phyloP scores from a whole-genome alignment of 1,140 invertebrate genomes.

The Lepidurus couesii region DNA sequence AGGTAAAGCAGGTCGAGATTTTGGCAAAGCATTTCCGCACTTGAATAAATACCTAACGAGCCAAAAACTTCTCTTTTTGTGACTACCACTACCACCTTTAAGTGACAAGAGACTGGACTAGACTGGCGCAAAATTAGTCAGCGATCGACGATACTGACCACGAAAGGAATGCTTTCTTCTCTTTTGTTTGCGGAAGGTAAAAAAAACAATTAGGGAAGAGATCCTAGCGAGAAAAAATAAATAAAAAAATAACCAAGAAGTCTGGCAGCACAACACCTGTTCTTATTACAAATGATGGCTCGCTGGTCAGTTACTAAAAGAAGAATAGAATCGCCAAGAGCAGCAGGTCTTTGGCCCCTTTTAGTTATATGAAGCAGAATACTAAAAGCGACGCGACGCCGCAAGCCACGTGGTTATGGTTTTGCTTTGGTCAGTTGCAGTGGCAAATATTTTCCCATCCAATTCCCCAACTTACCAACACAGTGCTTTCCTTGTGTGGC shows the following conservation, averaged over 20 bases:
- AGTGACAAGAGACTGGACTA: background rate
- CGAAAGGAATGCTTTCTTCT: background rate
- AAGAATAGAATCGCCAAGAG: background rate
- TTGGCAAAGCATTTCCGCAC: background rate
- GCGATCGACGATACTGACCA: background rate
- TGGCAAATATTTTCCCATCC: no score
- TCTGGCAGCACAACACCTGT: background rate
- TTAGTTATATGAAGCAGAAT: background rate
- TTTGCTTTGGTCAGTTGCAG: background rate
- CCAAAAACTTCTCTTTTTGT: background rate
- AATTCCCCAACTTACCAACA: no score
- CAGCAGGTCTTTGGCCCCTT: constrained; percentile 11
- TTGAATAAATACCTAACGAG: background rate
- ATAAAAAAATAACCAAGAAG: background rate
- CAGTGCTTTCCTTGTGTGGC: no score
- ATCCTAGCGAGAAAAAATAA: background rate
- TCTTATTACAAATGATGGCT: background rate
- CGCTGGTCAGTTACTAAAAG: background rate
- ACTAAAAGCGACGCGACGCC: background rate
- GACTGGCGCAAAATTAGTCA: background rate
- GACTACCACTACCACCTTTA: background rate
- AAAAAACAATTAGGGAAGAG: background rate
- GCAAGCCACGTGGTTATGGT: background rate
- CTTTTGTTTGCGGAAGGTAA: background rate
- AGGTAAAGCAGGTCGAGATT: background rate